Evolutionary conservation across 2,113 vertebrate genomes (phyloP).

Genomic region (Poecile atricapillus): DNA sequence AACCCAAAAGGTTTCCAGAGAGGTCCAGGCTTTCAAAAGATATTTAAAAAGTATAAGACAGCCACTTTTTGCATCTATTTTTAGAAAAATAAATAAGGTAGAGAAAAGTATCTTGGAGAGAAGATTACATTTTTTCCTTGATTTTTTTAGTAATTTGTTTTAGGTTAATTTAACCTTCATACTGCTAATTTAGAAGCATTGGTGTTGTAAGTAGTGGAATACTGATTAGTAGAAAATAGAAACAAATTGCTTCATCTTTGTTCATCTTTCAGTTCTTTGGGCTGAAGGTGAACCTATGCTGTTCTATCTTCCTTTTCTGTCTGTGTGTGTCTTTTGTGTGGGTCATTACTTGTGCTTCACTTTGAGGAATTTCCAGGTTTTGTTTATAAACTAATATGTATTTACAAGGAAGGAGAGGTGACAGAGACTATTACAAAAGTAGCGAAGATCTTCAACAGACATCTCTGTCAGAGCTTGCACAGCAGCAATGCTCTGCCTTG

Average conservation of each 20-base stretch:
- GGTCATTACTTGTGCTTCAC: neutral
- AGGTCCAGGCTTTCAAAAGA: neutral
- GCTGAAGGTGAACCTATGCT: neutral
- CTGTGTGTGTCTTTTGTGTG: neutral
- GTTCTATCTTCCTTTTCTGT: neutral
- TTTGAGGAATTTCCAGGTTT: neutral
- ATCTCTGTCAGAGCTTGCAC: constrained; percentile 20
- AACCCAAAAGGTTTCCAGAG: neutral
- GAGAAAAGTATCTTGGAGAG: neutral
- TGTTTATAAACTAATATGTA: neutral
- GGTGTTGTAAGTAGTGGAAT: neutral
- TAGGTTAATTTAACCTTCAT: neutral
- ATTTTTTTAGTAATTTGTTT: neutral
- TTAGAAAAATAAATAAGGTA: neutral
- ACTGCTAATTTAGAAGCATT: neutral
- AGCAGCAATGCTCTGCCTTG: neutral
- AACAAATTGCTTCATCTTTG: neutral
- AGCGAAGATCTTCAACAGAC: constrained; percentile 27
- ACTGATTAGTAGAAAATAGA: neutral
- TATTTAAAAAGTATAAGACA: neutral
- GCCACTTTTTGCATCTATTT: neutral
- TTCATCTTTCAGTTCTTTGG: neutral
- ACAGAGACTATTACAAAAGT: constrained; percentile 19
- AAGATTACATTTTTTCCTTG: neutral
- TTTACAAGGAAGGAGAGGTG: neutral